A percentile compares a stretch with the other conserved stretches of the same genome.
These are phyloP conservation scores for Cyanoliseus patagonus DNA, from an alignment of 2,113 vertebrate genomes.

Conservation along the genomic window DNA sequence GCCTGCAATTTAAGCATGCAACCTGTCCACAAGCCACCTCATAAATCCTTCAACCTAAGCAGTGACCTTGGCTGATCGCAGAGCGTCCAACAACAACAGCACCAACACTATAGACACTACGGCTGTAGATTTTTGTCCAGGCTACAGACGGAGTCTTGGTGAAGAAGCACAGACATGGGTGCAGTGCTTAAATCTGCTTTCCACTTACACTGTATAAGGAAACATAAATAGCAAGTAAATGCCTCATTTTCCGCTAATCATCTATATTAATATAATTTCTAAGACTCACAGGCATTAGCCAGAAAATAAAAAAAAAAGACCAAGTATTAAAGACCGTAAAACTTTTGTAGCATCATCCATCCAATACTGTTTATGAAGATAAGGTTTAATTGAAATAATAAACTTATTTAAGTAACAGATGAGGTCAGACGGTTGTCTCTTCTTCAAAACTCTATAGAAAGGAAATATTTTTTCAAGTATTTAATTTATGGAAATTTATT, in stretches of 20 bases:
- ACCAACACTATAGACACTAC: neutral
- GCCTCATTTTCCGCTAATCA: neutral
- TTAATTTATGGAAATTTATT: neutral
- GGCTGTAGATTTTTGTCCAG: neutral
- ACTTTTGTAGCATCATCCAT: neutral
- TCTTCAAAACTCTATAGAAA: neutral
- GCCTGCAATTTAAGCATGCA: neutral
- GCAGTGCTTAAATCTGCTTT: neutral
- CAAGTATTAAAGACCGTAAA: neutral
- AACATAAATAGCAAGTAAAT: neutral
- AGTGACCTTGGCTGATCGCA: neutral
- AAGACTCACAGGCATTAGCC: neutral
- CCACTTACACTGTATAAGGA: neutral
- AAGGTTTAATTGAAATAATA: neutral
- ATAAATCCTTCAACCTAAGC: neutral
- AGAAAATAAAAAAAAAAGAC: neutral
- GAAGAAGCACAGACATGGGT: neutral
- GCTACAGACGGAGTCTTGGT: neutral
- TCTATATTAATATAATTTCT: neutral
- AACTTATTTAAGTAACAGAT: neutral
- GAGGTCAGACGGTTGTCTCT: neutral
- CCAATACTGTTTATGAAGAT: neutral
- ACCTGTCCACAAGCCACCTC: fast-evolving
- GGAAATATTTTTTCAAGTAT: neutral
- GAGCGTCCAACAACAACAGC: fast-evolving